Evolutionary conservation across 2,113 vertebrate genomes (phyloP).

Genomic region (Pachyramphus minor): DNA sequence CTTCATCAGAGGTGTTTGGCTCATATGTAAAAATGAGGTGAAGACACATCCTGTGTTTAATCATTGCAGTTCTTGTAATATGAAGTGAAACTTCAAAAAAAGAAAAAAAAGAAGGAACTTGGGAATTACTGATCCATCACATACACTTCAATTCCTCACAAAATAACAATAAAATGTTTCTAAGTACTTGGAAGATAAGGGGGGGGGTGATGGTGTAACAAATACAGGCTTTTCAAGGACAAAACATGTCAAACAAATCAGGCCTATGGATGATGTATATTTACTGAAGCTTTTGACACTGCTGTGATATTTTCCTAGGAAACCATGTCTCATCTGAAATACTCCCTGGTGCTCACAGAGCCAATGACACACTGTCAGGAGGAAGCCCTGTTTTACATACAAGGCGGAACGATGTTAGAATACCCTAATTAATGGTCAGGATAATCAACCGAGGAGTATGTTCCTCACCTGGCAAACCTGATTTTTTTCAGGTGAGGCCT

Average conservation of each 20-base stretch:
- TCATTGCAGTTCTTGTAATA: neutral
- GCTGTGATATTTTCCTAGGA: neutral
- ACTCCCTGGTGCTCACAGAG: neutral
- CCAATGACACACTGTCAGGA: accelerated
- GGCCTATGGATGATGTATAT: neutral
- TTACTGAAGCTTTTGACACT: neutral
- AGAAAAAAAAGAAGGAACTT: neutral
- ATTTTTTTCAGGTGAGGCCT: neutral
- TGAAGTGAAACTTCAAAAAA: slow-evolving; percentile 4
- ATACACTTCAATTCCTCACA: neutral
- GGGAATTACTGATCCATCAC: neutral
- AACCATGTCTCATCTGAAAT: neutral
- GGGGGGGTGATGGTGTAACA: neutral
- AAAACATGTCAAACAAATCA: neutral
- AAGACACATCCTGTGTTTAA: neutral
- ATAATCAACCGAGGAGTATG: neutral
- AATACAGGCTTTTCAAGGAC: neutral
- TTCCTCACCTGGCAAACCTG: neutral
- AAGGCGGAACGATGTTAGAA: neutral
- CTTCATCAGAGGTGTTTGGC: neutral
- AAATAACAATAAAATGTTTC: neutral
- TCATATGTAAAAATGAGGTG: neutral
- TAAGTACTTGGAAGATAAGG: neutral
- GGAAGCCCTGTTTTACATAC: neutral
- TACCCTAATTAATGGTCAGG: neutral